Evolutionary conservation across 2,888 invertebrate species (phyloP), one percentile per base, ranked within the genome.

Genomic region (Agrypnus murinus): DNA sequence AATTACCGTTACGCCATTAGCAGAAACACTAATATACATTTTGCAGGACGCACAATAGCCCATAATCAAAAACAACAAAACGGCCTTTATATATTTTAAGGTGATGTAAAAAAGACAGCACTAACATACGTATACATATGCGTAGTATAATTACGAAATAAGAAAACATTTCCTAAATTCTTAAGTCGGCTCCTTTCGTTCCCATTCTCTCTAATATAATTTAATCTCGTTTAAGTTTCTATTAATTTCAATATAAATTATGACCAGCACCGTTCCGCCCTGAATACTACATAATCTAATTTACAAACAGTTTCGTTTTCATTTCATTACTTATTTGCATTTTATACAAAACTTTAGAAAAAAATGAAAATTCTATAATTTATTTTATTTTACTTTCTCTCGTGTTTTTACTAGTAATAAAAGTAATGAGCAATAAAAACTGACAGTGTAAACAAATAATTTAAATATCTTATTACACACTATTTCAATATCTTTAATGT

Each of bases 201-300:
- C 25, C 25, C 25, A 25, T 5, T 25, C 48, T 25, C 10, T 48
- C 48, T 48, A 19, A 12, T 6, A 25, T 4, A 48, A 10, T 48
- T 48, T 48, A n/a, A 43, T 48, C 19, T 25, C 10, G 19, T 25
- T 14, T 25, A 5, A 25, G 14, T 55, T 50, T 55, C 48, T 48
- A 48, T 48, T 25, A 48, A 25, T 25, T 25, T 48, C 48, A 5
- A 46, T 38, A n/a, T 17, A 53, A 53, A 57, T 57, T 57, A 57
- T 34, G 36, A 36, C n/a, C 57, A 15, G 12, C 19, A 38, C 17
- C 19, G 57, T 57, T 57, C 36, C 17, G 57, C 38, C 17, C 57
- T 10, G 38, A 14, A 57, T 57, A 48, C 10, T 10, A 7, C 15
- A 5, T 36, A 57, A 36, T 57, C 34, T n/a, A 17, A 57, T 57